A percentile compares a stretch with the other conserved stretches of the same genome.
Conservation (phyloP, 2,888 invertebrate species). For the Meloe dianella region DNA sequence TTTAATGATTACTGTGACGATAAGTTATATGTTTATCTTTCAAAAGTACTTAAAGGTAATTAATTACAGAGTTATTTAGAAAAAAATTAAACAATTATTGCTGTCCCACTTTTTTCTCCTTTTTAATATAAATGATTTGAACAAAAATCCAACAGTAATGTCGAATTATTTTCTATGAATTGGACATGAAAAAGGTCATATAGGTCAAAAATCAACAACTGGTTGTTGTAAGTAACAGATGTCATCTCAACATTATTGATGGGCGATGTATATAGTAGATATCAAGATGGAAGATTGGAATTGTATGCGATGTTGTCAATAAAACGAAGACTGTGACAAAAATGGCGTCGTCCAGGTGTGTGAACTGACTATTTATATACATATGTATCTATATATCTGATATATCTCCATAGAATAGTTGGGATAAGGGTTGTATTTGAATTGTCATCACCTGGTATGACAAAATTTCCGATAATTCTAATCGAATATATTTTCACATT, state of each 20-base stretch:
- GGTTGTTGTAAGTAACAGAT: conserved; percentile 7
- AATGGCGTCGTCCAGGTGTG: conserved; percentile 23
- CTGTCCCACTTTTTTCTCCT: background rate
- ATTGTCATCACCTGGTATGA: conserved; percentile 8
- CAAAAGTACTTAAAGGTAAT: conserved; percentile 22
- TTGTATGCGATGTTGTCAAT: conserved; percentile 12
- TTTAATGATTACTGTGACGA: conserved; percentile 18
- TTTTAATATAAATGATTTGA: background rate
- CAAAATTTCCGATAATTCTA: conserved; percentile 2
- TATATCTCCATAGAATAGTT: background rate
- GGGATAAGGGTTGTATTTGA: background rate
- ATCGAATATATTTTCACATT: conserved; percentile 15
- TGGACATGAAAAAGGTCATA: conserved; percentile 8
- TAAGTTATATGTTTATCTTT: conserved; percentile 20
- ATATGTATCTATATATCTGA: background rate
- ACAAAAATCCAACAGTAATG: background rate
- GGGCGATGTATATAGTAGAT: conserved; percentile 11
- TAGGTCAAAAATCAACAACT: conserved; percentile 9
- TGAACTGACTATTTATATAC: background rate
- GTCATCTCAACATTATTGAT: conserved; percentile 12
- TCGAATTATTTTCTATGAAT: conserved; percentile 4
- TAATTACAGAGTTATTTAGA: conserved; percentile 10
- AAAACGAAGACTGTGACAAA: conserved; percentile 16
- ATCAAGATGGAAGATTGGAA: conserved; percentile 8
- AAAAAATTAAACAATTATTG: background rate